These are phyloP conservation scores for Pogonophryne albipinna DNA, from an alignment of 2,797 vertebrate species.

Conservation along the genomic window DNA sequence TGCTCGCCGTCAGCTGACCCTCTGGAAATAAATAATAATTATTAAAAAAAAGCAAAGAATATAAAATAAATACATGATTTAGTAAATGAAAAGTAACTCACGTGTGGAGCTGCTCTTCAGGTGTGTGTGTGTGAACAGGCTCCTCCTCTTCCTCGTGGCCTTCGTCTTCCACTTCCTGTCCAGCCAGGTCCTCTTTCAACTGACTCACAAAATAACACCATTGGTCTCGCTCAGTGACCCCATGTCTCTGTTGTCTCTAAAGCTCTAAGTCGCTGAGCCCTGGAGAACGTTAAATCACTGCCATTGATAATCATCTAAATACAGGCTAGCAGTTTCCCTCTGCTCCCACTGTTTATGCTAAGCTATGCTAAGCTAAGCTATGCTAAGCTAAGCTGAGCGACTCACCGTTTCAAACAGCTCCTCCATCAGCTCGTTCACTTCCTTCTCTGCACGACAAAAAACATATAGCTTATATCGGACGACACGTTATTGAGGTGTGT, in stretches of 20 bases:
- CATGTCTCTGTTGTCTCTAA: not conserved
- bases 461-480: not conserved
- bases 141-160: slow-evolving; percentile 93
- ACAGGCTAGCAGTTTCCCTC: not conserved
- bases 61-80: not conserved
- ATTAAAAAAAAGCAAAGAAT: not conserved
- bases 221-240: not conserved
- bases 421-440: slow-evolving; percentile 97
- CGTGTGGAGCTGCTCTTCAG: slow-evolving; percentile 74
- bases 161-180: slow-evolving; percentile 91
- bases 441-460: slow-evolving; percentile 89
- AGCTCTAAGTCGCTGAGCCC: too few species aligned
- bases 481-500: too few species aligned
- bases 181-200: slow-evolving; percentile 93
- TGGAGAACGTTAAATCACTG: too few species aligned
- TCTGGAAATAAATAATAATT: slow-evolving; percentile 18
- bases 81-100: not conserved
- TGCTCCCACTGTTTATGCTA: not conserved
- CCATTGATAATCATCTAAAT: not conserved
- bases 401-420: slow-evolving; percentile 96
- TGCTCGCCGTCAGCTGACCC: not conserved
- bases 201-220: slow-evolving; percentile 58
- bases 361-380: not conserved
- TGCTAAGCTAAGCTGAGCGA: not conserved
- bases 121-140: slow-evolving; percentile 71